Conservation (phyloP, 2,888 invertebrate species). For the Lepidonotus clava region DNA sequence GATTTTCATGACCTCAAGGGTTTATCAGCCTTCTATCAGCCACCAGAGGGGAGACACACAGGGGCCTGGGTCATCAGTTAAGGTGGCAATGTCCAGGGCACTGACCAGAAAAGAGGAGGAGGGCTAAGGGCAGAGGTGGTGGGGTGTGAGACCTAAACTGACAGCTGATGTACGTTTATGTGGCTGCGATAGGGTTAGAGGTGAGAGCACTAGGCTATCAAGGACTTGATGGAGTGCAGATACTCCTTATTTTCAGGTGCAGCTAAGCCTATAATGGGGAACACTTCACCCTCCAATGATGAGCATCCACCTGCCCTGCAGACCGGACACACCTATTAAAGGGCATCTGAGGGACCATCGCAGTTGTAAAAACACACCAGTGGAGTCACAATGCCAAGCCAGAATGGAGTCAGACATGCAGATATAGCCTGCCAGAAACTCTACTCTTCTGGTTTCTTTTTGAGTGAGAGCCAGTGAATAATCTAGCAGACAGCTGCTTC, state of each 20-base stretch:
- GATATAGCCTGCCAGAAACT: neutral
- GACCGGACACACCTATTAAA: neutral
- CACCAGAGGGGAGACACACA: neutral
- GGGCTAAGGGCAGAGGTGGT: neutral
- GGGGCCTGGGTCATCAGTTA: conserved; percentile 18
- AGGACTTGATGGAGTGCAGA: neutral
- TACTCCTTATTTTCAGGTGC: neutral
- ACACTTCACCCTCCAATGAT: neutral
- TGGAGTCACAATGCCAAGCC: neutral
- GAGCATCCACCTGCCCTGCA: neutral
- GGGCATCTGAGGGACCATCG: neutral
- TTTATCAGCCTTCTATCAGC: too few species aligned
- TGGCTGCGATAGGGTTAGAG: neutral
- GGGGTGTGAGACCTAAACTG: neutral
- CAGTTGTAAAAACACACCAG: neutral
- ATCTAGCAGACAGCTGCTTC: conserved; percentile 19
- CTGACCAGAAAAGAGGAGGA: neutral
- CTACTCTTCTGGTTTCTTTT: neutral
- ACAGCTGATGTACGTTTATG: conserved; percentile 20
- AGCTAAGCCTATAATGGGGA: neutral
- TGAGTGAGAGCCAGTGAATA: neutral
- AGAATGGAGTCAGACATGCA: neutral
- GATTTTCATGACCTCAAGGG: too few species aligned
- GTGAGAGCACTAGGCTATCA: neutral
- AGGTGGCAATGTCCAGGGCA: conserved; percentile 6